A percentile compares a stretch with the other conserved stretches of the same genome.
These are phyloP conservation scores for Lasius platythorax DNA, from an alignment of 2,888 invertebrate species.

Conservation along the genomic window DNA sequence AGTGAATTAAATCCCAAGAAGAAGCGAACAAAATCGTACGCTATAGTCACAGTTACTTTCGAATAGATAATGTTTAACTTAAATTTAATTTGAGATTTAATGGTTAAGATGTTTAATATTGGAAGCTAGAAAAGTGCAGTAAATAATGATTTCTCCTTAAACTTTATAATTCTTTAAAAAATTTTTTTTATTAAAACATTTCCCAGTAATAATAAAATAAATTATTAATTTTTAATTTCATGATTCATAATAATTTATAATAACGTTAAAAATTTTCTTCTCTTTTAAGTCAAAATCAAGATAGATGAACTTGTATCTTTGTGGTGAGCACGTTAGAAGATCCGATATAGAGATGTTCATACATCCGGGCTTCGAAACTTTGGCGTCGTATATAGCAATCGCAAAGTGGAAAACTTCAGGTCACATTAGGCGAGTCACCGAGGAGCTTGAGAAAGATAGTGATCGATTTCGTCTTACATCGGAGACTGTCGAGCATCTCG, in stretches of 20 bases:
- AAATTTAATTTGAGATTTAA: not conserved
- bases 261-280: not conserved
- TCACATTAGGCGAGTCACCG: conserved; percentile 50
- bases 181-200: not conserved
- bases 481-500: conserved; percentile 45
- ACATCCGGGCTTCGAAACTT: conserved; percentile 37
- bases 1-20: not conserved
- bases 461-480: conserved; percentile 53
- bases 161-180: not conserved
- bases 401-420: conserved; percentile 53
- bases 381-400: conserved; percentile 50
- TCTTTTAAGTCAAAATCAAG: not conserved
- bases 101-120: conserved; percentile 8
- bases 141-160: not conserved
- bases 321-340: conserved; percentile 25
- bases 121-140: not conserved
- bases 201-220: not conserved
- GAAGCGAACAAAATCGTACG: not conserved
- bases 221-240: not conserved
- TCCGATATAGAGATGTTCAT: conserved; percentile 48
- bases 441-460: conserved; percentile 39
- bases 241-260: not conserved
- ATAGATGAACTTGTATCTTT: conserved; percentile 27
- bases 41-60: not conserved
- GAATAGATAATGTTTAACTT: not conserved